A percentile compares a stretch with the other conserved stretches of the same genome.
These are phyloP conservation scores for Siphlonurus alternatus DNA, from an alignment of 2,888 invertebrate genomes.

Conservation along the genomic window DNA sequence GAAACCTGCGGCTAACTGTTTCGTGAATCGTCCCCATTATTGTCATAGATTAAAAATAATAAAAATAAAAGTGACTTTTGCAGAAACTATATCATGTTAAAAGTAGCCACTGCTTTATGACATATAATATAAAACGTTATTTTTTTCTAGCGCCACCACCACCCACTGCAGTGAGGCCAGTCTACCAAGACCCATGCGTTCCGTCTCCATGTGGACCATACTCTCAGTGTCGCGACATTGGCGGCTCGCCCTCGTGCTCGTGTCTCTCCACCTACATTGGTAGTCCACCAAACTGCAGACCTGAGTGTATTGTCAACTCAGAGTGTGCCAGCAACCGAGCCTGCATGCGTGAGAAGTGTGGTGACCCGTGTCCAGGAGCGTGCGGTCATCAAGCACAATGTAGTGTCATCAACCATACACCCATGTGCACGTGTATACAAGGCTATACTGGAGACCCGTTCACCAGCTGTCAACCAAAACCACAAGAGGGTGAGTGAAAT, in stretches of 20 bases:
- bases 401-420: constrained; percentile 29
- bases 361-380: constrained; percentile 21
- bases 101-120: too few relatives aligned
- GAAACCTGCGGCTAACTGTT: too few relatives aligned
- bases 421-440: constrained; percentile 36
- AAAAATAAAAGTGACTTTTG: too few relatives aligned
- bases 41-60: too few relatives aligned
- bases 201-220: constrained; percentile 68
- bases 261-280: constrained; percentile 54
- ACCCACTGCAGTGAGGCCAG: constrained; percentile 3
- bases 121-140: too few relatives aligned
- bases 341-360: constrained; percentile 33
- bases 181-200: constrained; percentile 34
- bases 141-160: neutral
- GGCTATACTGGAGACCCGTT: constrained; percentile 48
- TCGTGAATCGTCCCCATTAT: too few relatives aligned
- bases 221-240: constrained; percentile 49
- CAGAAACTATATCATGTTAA: too few relatives aligned
- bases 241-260: constrained; percentile 49
- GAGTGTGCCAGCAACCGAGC: constrained; percentile 52
- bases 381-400: constrained; percentile 52
- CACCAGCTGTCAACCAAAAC: constrained; percentile 60
- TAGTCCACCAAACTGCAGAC: constrained; percentile 55
- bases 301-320: constrained; percentile 50
- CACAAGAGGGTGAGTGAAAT: constrained; percentile 14